A percentile compares a stretch with the other conserved stretches of the same genome.
phyloP scores from a whole-genome alignment of 92 coral and sea anemone species.

The Porites cylindrica region DNA sequence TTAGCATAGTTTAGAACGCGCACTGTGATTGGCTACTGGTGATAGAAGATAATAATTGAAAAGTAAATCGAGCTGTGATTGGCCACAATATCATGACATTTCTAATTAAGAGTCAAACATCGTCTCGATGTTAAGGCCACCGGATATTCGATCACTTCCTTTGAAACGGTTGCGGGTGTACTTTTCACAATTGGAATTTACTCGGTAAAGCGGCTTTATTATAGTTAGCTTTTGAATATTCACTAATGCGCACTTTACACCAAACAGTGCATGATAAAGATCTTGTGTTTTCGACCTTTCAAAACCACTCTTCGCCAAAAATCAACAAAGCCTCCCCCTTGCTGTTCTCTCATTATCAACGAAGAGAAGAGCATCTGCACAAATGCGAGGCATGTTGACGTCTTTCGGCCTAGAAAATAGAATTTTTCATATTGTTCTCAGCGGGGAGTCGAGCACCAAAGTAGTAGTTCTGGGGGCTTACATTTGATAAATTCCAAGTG shows the following conservation, averaged over 20 bases:
- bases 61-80: conserved; percentile 42
- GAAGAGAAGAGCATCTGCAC: not conserved
- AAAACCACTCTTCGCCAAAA: not conserved
- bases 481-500: conserved; percentile 18
- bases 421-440: conserved; percentile 10
- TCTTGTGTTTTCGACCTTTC: not conserved
- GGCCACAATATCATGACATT: conserved; percentile 49
- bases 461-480: conserved; percentile 7
- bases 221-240: conserved; percentile 16
- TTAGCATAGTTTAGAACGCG: conserved; percentile 60
- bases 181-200: conserved; percentile 37
- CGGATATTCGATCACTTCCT: conserved; percentile 62
- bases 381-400: conserved; percentile 15
- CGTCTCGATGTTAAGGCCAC: conserved; percentile 75
- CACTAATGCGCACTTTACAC: conserved; percentile 9
- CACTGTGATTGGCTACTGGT: conserved; percentile 67
- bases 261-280: not conserved
- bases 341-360: conserved; percentile 13
- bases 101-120: conserved; percentile 87
- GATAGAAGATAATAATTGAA: conserved; percentile 40
- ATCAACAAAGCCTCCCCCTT: conserved; percentile 30
- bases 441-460: conserved; percentile 45
- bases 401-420: conserved; percentile 26
- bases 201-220: conserved; percentile 27
- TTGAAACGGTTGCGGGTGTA: conserved; percentile 41